These are phyloP conservation scores for Ceyx cyanopectus DNA, from an alignment of 2,113 vertebrate genomes.

Conservation along the genomic window DNA sequence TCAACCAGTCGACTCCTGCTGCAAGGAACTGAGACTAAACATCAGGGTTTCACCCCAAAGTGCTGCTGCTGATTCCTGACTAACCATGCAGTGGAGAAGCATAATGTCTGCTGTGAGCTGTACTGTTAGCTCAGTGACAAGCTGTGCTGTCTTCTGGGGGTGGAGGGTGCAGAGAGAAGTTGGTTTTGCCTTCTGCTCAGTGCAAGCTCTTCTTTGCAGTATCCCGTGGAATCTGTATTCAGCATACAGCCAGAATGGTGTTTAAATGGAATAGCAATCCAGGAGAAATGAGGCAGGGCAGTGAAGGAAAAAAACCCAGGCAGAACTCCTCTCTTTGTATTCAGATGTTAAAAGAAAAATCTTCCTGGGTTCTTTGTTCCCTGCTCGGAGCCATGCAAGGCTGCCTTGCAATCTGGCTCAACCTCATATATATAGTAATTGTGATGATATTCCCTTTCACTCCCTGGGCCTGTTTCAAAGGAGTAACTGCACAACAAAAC, in stretches of 20 bases:
- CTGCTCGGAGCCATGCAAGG: neutral
- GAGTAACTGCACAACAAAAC: neutral
- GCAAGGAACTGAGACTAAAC: neutral
- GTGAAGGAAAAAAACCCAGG: neutral
- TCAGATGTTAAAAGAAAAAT: neutral
- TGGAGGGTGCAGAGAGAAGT: neutral
- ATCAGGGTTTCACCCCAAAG: neutral
- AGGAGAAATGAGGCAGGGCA: neutral
- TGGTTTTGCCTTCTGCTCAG: neutral
- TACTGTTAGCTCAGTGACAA: neutral
- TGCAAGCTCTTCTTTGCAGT: neutral
- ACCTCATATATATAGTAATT: neutral
- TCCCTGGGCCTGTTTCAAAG: neutral
- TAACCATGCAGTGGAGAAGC: neutral
- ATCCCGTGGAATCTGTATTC: neutral
- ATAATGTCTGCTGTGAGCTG: neutral
- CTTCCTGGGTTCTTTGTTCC: neutral
- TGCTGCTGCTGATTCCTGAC: neutral
- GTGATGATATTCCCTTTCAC: neutral
- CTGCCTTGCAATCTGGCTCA: neutral
- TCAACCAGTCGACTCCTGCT: neutral
- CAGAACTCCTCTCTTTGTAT: neutral
- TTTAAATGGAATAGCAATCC: neutral
- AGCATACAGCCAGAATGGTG: neutral
- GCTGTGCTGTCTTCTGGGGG: neutral